These are phyloP conservation scores for Turritopsis rubra DNA, from an alignment of 30 jellyfish, hydroid and myxozoan genomes.

Conservation along the genomic window DNA sequence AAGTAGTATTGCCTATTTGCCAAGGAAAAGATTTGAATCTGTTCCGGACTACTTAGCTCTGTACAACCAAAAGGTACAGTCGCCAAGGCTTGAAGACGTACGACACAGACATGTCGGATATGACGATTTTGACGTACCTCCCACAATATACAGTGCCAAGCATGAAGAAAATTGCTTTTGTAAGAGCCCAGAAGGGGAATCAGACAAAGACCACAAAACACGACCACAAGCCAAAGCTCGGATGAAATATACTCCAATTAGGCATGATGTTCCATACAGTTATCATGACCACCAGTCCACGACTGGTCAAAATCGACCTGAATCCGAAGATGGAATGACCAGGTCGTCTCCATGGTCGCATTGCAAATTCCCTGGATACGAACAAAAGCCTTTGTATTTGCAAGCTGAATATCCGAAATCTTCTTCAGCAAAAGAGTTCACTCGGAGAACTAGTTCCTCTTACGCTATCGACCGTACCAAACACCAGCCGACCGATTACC, in stretches of 20 bases:
- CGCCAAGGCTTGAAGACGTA: not conserved
- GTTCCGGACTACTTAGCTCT: not conserved
- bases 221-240: conserved; percentile 4
- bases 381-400: not conserved
- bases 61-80: not conserved
- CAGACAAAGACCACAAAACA: not conserved
- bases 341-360: not conserved
- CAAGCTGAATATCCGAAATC: not conserved
- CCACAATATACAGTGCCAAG: not conserved
- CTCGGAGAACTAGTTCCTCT: not conserved
- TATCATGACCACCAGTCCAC: not conserved
- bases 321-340: not conserved
- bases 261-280: not conserved
- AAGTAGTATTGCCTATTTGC: not conserved
- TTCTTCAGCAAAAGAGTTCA: not conserved
- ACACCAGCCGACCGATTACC: not conserved
- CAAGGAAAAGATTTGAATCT: conserved; percentile 9
- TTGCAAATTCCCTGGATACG: not conserved
- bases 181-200: not conserved
- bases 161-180: not conserved
- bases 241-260: conserved; percentile 1
- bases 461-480: not conserved
- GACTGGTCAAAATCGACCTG: not conserved
- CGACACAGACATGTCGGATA: not conserved
- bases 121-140: not conserved